Evolutionary conservation across 2,888 invertebrate species (phyloP), one percentile per base, ranked within the genome.

Genomic region (Cylloceria caligata): DNA sequence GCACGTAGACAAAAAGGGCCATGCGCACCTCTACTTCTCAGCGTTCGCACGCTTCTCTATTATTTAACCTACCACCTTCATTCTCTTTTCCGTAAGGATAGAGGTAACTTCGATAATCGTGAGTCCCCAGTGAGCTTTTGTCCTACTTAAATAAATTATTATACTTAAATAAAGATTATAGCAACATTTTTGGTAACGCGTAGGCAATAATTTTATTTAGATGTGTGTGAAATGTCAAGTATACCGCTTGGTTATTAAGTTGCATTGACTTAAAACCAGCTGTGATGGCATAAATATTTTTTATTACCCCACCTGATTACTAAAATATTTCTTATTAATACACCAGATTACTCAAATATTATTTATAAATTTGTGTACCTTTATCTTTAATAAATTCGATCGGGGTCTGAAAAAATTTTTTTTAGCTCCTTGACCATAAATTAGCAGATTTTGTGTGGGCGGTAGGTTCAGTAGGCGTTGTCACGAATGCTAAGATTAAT

Each of bases 1-100:
- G 47, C 47, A 49, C 47, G 47, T 30, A 67, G 45, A 24, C 13
- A 13, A 45, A 47, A 68, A 52, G 47, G 67, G 67, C 30, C 57
- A 16, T n/a, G 24, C n/a, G n/a, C 39, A 39, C 13, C 39, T 39
- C 13, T 39, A 3, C 11, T 39, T 3, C 34, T 0, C 6, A 2
- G 34, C 34, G 7, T 34, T 34, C 3, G 6, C 34, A 34, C 7
- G 34, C 4, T 36, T 16, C 45, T 47, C 1, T 7, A 49, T 21
- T 16, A 21, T n/a, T 19, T 47, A 47, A 47, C 3, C 13, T 34
- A 34, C 34, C 7, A 34, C 1, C 6, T 34, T 34, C 34, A 4
- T 34, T 34, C 7, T 4, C 2, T 34, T 34, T 34, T 34, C 2
- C n/a, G n/a, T n/a, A n/a, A n/a, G n/a, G n/a, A n/a, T n/a, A n/a